Evolutionary conservation across 2,113 vertebrate genomes (phyloP), one percentile per base, ranked within the genome.

Genomic region (Pleuronectes platessa): DNA sequence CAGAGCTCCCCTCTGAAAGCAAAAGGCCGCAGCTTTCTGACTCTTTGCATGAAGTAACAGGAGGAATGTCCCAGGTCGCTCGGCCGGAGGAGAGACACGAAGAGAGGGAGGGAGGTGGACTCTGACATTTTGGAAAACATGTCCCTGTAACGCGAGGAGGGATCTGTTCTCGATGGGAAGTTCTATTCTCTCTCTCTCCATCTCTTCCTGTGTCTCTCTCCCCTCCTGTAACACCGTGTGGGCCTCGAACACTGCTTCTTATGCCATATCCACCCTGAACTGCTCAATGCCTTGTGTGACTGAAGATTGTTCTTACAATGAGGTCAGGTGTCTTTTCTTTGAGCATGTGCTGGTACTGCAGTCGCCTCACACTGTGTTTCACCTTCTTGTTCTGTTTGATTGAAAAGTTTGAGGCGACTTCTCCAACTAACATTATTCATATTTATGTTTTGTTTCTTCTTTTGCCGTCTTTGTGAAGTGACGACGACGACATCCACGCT

Each of bases 231-330:
- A 17, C 68, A 31, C 68, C 79, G 70, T 74, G 54, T 68, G 0
- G 35, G 61, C 80, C 72, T 83, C 69, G 61, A 49, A 68, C 70
- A 12, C 82, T 53, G 79, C 76, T 77, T 55, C 23, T 61, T 73
- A 14, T 8, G 76, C 84, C 78, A 65, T 26, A 79, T 1, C 51
- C 56, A 70, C 83, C 68, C 62, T 69, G 83, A 73, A 5, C 61
- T 77, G 47, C 24, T 65, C 60, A 66, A 85, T 80, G 88, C 88
- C 89, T 90, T 90, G 49, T 78, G 76, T 56, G 81, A 90, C 85
- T 78, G 53, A 81, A 71, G 89, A 87, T 84, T 90, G 85, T 82
- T 74, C 37, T 82, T 26, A 35, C 60, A 26, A 56, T 37, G 60
- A 78, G 20, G 61, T 72, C 61, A 26, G 53, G 73, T 11, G 79